Evolutionary conservation across 2,888 invertebrate genomes (phyloP).

Genomic region (Linnaemya vulpina): DNA sequence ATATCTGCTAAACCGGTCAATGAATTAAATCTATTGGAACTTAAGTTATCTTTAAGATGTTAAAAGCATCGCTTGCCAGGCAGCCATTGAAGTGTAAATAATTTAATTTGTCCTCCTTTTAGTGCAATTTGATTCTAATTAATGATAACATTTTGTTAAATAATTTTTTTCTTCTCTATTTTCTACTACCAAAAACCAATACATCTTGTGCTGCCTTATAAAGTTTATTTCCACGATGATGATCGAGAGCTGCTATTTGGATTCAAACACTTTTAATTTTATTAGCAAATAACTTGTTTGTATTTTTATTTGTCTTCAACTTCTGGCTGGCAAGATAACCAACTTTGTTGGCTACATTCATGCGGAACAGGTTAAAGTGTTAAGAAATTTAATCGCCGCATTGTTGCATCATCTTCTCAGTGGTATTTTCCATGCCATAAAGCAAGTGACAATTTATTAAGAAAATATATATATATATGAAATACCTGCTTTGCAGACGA

Average conservation of each 20-base stretch:
- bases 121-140: background rate
- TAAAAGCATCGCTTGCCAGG: background rate
- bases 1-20: background rate
- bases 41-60: background rate
- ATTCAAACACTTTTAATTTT: slow-evolving; percentile 27
- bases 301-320: background rate
- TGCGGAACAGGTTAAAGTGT: slow-evolving; percentile 61
- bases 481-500: background rate
- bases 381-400: slow-evolving; percentile 54
- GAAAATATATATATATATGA: background rate
- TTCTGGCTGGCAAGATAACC: background rate
- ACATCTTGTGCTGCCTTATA: background rate
- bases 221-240: background rate
- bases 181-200: slow-evolving; percentile 52
- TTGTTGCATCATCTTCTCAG: slow-evolving; percentile 54
- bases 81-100: background rate
- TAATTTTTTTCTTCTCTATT: background rate
- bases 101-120: background rate
- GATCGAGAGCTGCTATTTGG: background rate
- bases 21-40: background rate
- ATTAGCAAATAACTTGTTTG: slow-evolving; percentile 10
- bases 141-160: slow-evolving; percentile 1
- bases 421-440: slow-evolving; percentile 22
- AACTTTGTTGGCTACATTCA: slow-evolving; percentile 14
- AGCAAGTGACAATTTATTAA: slow-evolving; percentile 43